Conservation (phyloP, 2,113 vertebrate species). For the Melanocharis versteri region DNA sequence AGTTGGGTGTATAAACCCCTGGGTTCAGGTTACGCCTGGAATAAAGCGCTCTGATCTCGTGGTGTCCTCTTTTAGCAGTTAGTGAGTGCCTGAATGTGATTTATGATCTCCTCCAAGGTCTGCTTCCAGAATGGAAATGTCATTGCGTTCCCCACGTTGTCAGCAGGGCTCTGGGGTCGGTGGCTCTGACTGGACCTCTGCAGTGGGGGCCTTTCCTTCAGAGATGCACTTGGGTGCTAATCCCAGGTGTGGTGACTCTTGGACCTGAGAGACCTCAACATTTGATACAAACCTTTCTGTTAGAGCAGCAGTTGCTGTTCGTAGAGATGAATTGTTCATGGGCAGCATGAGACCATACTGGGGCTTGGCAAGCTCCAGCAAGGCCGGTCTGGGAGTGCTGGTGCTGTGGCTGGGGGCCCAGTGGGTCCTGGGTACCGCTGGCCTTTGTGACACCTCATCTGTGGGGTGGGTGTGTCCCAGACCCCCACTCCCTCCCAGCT, state of each 20-base stretch:
- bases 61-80: background rate
- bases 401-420: rapidly evolving
- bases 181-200: background rate
- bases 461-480: background rate
- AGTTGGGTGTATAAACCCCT: background rate
- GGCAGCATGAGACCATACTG: rapidly evolving
- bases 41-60: background rate
- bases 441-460: background rate
- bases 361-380: background rate
- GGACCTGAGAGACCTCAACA: background rate
- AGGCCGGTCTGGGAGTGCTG: background rate
- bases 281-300: rapidly evolving
- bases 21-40: background rate
- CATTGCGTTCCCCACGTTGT: rapidly evolving
- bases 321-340: rapidly evolving
- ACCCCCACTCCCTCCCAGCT: rapidly evolving
- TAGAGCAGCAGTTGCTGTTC: no score
- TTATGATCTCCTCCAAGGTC: background rate
- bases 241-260: rapidly evolving
- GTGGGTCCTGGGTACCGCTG: background rate
- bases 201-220: rapidly evolving
- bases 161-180: rapidly evolving
- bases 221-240: rapidly evolving
- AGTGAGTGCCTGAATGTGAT: background rate
- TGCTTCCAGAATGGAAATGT: background rate